These are phyloP conservation scores for Peromyscus leucopus DNA, from an alignment of 2,113 vertebrate species.

Conservation along the genomic window DNA sequence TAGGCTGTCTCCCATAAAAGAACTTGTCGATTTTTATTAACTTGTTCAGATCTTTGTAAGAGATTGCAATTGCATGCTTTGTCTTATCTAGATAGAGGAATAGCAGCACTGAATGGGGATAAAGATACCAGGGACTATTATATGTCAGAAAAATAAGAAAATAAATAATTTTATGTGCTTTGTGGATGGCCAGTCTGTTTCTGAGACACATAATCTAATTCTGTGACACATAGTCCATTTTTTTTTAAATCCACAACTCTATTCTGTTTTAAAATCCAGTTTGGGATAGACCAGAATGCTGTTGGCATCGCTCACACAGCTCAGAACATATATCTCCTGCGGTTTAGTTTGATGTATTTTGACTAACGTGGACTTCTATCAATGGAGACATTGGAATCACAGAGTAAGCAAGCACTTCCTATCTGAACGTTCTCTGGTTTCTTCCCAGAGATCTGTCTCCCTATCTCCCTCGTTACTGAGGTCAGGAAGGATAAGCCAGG, in stretches of 20 bases:
- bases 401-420: neutral
- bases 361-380: neutral
- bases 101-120: neutral
- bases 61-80: neutral
- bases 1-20: constrained; percentile 68
- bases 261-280: neutral
- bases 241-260: neutral
- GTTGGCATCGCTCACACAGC: neutral
- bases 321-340: neutral
- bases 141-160: neutral
- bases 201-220: neutral
- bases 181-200: neutral
- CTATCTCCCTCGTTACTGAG: neutral
- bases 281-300: neutral
- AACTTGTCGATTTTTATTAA: constrained; percentile 65
- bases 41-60: constrained; percentile 58
- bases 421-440: neutral
- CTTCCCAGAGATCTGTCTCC: neutral
- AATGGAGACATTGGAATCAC: neutral
- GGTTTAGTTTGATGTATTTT: neutral
- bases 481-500: neutral
- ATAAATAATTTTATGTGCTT: neutral
- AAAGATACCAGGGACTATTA: neutral
- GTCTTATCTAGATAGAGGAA: neutral
- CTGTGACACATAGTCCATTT: neutral